Conservation (phyloP, 2,888 invertebrate species). For the Sarcophaga subvicina region DNA sequence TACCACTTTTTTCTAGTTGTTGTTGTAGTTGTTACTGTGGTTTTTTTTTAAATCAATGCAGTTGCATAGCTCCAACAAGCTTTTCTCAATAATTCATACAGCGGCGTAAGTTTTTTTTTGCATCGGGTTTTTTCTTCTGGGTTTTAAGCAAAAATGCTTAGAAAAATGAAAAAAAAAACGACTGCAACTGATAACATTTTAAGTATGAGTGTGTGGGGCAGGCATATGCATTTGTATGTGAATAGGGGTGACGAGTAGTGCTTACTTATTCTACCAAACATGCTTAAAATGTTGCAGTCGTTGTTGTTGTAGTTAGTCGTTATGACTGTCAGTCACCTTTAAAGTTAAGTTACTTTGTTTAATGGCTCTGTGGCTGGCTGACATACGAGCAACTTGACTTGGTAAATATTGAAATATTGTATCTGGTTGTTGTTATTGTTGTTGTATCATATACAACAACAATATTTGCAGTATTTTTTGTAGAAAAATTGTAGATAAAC, state of each 20-base stretch:
- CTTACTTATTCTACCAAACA: too few relatives aligned
- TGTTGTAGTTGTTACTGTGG: neutral
- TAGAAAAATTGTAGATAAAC: constrained; percentile 34
- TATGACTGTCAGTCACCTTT: neutral
- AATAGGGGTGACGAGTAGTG: too few relatives aligned
- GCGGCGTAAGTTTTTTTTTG: constrained; percentile 13
- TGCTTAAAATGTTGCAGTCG: too few relatives aligned
- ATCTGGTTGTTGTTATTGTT: neutral
- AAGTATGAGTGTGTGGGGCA: too few relatives aligned
- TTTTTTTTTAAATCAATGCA: constrained; percentile 14
- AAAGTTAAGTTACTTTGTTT: neutral
- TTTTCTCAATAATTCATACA: constrained; percentile 39
- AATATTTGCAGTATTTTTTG: constrained; percentile 13
- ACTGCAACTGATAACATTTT: neutral
- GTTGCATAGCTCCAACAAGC: constrained; percentile 57
- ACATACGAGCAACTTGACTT: constrained; percentile 9
- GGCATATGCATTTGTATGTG: too few relatives aligned
- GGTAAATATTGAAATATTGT: constrained; percentile 39
- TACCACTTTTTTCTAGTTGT: neutral
- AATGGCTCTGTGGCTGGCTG: constrained; percentile 19
- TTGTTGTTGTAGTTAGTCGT: neutral
- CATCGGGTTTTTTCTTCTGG: neutral
- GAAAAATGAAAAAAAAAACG: too few relatives aligned
- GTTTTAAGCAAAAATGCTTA: neutral
- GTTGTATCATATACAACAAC: constrained; percentile 34